Base-by-base conservation (phyloP, 1,140 invertebrate species). In the Drosophila nikananu region DNA sequence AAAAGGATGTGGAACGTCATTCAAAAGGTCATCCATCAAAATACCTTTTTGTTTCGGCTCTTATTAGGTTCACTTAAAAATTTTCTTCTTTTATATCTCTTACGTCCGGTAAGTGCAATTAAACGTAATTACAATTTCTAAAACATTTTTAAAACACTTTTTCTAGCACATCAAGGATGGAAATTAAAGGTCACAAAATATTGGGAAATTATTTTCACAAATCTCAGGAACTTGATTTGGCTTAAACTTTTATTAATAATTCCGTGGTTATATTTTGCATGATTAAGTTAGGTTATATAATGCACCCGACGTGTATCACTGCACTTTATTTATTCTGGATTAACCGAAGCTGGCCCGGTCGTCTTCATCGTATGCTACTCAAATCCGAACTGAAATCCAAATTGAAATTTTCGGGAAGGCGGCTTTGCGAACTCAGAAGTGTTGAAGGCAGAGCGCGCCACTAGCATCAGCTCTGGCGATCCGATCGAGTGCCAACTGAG, bases 351-450 rank as follows among this genome's bases (percentile, higher is more conserved):
- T 84, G 84, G 8, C 49, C 78, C 86, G 87, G 89, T 78, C 86
- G 87, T 92, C 82, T 83, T 83, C 77, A 78, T 89, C 83, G 86
- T 80, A 78, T 86, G 75, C 77, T 91, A 83, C 91, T 87, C 83
- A 92, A 92, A 92, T 92, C 83, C 78, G 80, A 92, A 92, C 91
- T 92, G 67, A 92, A 89, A 91, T 91, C 81, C 81, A 80, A 92
- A 91, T 87, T 92, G 75, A 92, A 57, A 89, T 80, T 91, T 86
- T 91, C 79, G 74, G 81, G 81, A 76, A 92, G 91, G 86, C 79
- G 79, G 79, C 87, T 89, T 91, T 83, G 91, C 84, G 80, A 92
- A 81, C 80, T 80, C 80, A 80, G 73, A 89, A 83, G 90, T 84
- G 66, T 60, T 89, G 81, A 81, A 90, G 82, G 78, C 86, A 86